A percentile compares a stretch with the other conserved stretches of the same genome.
Evolutionary conservation across 2,797 vertebrate species (phyloP).

Genomic region (Gila robusta): DNA sequence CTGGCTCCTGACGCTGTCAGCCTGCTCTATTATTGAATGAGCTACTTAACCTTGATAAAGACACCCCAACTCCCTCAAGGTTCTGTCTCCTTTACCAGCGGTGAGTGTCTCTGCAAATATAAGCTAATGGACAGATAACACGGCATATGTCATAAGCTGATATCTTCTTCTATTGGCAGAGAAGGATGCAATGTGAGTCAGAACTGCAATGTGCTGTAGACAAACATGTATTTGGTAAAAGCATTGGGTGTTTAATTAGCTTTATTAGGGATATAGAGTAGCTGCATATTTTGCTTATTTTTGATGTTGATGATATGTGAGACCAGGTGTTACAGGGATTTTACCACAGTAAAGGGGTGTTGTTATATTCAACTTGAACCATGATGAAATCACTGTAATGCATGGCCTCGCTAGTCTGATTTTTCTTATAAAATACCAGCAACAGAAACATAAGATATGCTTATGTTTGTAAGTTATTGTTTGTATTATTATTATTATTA

Average conservation of each 20-base stretch:
- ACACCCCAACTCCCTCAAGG: slow-evolving; percentile 64
- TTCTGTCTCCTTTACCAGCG: slow-evolving; percentile 52
- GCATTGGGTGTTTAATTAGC: not conserved
- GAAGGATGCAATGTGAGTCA: not conserved
- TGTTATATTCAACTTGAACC: not conserved
- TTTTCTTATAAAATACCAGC: not conserved
- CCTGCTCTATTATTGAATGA: slow-evolving; percentile 73
- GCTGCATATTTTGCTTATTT: not conserved
- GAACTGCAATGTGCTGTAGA: slow-evolving; percentile 6
- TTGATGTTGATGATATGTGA: not conserved
- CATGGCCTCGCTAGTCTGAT: not conserved
- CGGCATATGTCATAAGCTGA: slow-evolving; percentile 39
- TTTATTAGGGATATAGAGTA: not conserved
- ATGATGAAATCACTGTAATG: not conserved
- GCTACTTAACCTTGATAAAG: slow-evolving; percentile 84
- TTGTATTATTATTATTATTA: too few species aligned
- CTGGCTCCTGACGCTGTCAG: slow-evolving; percentile 70
- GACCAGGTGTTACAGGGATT: slow-evolving; percentile 1
- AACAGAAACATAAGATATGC: not conserved
- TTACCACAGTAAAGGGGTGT: not conserved
- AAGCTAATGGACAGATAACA: slow-evolving; percentile 57
- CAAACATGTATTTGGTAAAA: slow-evolving; percentile 2
- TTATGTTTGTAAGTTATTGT: too few species aligned
- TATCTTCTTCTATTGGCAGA: slow-evolving; percentile 16
- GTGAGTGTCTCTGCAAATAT: slow-evolving; percentile 56